Evolutionary conservation across 2,888 invertebrate species (phyloP).

Genomic region (Ferdinandea cuprea): DNA sequence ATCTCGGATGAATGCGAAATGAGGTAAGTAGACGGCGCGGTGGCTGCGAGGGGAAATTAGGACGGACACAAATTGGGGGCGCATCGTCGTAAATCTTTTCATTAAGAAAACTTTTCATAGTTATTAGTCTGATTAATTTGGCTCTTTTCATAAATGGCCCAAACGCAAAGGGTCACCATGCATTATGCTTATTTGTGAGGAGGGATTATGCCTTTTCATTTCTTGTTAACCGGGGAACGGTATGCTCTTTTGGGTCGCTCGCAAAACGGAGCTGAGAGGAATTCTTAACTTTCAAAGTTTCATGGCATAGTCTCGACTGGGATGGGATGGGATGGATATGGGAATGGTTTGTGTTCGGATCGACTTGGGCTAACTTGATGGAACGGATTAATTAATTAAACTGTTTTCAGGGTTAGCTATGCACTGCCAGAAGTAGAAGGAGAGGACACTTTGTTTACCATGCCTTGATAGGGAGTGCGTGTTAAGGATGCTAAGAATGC

Average conservation of each 20-base stretch:
- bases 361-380: conserved; percentile 55
- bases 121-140: conserved; percentile 84
- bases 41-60: too few relatives aligned
- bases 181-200: conserved; percentile 64
- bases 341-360: conserved; percentile 12
- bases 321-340: not conserved
- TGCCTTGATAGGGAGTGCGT: conserved; percentile 15
- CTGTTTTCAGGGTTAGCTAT: conserved; percentile 29
- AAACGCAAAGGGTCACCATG: conserved; percentile 74
- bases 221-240: conserved; percentile 66
- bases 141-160: conserved; percentile 83
- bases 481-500: conserved; percentile 30
- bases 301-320: not conserved
- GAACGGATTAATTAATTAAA: conserved; percentile 72
- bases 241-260: conserved; percentile 57
- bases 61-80: conserved; percentile 76
- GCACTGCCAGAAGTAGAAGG: not conserved
- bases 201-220: conserved; percentile 67
- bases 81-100: conserved; percentile 83
- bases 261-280: conserved; percentile 33
- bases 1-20: conserved; percentile 15
- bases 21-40: too few relatives aligned
- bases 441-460: conserved; percentile 12
- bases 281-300: conserved; percentile 56
- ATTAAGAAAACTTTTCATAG: conserved; percentile 83